Percentiles rank a stretch among this genome's conserved stretches.
Evolutionary conservation across 2,888 invertebrate species (phyloP).

Genomic region (Scelioninae gen. 1): DNA sequence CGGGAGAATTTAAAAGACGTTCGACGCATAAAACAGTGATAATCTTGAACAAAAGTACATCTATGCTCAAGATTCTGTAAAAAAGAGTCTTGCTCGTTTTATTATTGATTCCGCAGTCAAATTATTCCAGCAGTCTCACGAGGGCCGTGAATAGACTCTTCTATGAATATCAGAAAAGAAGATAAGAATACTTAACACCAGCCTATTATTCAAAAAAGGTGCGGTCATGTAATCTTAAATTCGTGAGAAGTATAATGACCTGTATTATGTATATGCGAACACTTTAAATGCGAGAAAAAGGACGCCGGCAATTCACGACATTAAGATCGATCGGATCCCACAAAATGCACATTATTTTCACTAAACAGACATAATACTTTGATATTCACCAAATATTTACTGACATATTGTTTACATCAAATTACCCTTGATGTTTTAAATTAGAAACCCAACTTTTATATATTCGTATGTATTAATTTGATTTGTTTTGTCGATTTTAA

Average conservation of each 20-base stretch:
- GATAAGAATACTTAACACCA: constrained; percentile 49
- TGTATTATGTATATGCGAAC: neutral
- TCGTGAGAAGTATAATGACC: constrained; percentile 40
- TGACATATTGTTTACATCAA: constrained; percentile 8
- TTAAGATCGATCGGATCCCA: neutral
- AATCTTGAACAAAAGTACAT: constrained; percentile 13
- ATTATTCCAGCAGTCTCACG: too few relatives aligned
- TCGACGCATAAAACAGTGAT: constrained; percentile 17
- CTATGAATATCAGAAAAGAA: too few relatives aligned
- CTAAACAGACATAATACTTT: constrained; percentile 19
- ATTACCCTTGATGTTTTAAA: neutral
- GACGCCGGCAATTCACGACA: neutral
- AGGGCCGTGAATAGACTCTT: too few relatives aligned
- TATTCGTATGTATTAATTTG: too few relatives aligned
- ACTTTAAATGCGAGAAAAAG: neutral
- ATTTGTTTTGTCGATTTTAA: too few relatives aligned
- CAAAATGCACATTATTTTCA: constrained; percentile 22
- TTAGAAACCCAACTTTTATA: neutral
- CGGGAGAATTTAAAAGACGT: constrained; percentile 6
- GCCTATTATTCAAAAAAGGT: constrained; percentile 31
- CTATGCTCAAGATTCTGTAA: constrained; percentile 14
- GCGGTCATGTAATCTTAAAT: constrained; percentile 35
- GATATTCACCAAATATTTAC: constrained; percentile 15
- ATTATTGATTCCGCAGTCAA: constrained; percentile 44
- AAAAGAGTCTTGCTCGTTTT: constrained; percentile 21